phyloP scores from a whole-genome alignment of 2,797 vertebrate genomes.

The Phoxinus dragarum region DNA sequence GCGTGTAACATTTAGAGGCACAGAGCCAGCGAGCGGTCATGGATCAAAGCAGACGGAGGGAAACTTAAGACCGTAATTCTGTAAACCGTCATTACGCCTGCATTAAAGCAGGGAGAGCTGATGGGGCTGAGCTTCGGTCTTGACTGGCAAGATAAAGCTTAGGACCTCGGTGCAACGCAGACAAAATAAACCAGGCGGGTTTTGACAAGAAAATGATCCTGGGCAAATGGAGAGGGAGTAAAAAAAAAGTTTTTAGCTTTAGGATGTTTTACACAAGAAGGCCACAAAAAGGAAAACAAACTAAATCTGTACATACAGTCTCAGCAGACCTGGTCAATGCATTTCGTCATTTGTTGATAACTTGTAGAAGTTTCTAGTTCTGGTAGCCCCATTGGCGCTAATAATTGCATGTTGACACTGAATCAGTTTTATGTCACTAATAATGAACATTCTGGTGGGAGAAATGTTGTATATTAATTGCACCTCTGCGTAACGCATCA shows the following conservation, averaged over 20 bases:
- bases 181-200: constrained; percentile 77
- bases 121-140: constrained; percentile 53
- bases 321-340: neutral
- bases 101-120: constrained; percentile 67
- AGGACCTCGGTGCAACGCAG: constrained; percentile 55
- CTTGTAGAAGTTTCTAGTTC: neutral
- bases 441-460: neutral
- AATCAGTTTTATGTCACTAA: neutral
- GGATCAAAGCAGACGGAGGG: constrained; percentile 74
- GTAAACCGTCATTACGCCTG: constrained; percentile 72
- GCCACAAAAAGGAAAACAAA: constrained; percentile 58
- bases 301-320: constrained; percentile 45
- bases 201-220: constrained; percentile 67
- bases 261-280: constrained; percentile 56
- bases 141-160: constrained; percentile 68
- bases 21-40: constrained; percentile 67
- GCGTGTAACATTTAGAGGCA: constrained; percentile 71
- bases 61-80: constrained; percentile 80
- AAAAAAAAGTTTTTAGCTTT: constrained; percentile 25
- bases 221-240: constrained; percentile 7
- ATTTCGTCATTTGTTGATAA: neutral
- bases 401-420: neutral
- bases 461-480: neutral
- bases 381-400: neutral
- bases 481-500: neutral